These are phyloP conservation scores for Chelonus formosanus DNA, from an alignment of 2,888 invertebrate genomes.

Conservation along the genomic window DNA sequence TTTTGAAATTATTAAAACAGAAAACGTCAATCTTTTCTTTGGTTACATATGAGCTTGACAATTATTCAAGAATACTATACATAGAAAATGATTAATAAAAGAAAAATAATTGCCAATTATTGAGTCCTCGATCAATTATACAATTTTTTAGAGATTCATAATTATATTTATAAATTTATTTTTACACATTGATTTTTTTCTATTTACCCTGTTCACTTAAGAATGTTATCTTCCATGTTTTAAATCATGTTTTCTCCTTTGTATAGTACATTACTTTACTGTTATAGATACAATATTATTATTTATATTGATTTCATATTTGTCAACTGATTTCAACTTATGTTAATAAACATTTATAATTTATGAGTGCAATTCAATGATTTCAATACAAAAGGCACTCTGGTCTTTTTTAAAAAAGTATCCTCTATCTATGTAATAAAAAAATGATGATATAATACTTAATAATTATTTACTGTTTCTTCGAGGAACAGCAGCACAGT, in stretches of 20 bases:
- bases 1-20: no score
- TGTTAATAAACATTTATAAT: no score
- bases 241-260: not conserved
- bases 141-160: constrained; percentile 31
- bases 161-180: constrained; percentile 34
- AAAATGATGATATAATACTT: not conserved
- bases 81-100: constrained; percentile 11
- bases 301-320: no score
- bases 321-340: no score
- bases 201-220: constrained; percentile 35
- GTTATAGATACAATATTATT: no score
- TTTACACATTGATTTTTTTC: constrained; percentile 19
- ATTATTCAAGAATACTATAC: constrained; percentile 16
- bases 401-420: no score
- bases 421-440: no score
- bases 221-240: not conserved
- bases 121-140: constrained; percentile 31
- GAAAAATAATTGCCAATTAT: constrained; percentile 16
- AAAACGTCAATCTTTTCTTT: no score
- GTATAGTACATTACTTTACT: no score
- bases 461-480: constrained; percentile 44
- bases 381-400: no score
- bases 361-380: no score
- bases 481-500: constrained; percentile 56
- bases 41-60: not conserved